Percentiles rank a stretch among this genome's conserved stretches.
phyloP scores from a whole-genome alignment of 1,140 invertebrate genomes.

The Psix sp. region DNA sequence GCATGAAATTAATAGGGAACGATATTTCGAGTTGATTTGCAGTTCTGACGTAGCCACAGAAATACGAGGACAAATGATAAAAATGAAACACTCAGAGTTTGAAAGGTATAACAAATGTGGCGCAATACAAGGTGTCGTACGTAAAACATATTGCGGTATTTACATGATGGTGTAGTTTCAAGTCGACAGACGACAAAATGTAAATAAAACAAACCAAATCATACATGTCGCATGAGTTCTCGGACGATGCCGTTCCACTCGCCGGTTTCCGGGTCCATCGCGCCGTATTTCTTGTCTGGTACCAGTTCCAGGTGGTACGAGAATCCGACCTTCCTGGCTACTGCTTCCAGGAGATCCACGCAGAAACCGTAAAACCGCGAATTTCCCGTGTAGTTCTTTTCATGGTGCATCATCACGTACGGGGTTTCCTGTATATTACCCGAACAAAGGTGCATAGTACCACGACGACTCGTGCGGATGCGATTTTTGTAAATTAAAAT shows the following conservation, averaged over 20 bases:
- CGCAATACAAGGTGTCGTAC: conserved; percentile 18
- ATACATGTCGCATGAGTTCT: conserved; percentile 86
- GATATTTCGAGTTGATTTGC: not conserved
- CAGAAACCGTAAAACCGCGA: conserved; percentile 87
- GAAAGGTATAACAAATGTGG: conserved; percentile 17
- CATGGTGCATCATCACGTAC: conserved; percentile 84
- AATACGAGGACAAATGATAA: conserved; percentile 7
- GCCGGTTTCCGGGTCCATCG: conserved; percentile 81
- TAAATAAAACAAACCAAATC: conserved; percentile 73
- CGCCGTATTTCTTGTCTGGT: conserved; percentile 87
- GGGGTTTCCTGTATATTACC: conserved; percentile 80
- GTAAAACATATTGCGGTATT: conserved; percentile 36
- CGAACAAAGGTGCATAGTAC: conserved; percentile 26
- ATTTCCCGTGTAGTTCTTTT: conserved; percentile 82
- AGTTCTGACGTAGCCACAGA: too few relatives aligned
- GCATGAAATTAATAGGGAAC: too few relatives aligned
- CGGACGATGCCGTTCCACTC: conserved; percentile 91
- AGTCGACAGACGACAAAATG: conserved; percentile 48
- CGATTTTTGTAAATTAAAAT: too few relatives aligned
- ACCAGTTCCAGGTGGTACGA: conserved; percentile 86
- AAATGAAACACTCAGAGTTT: conserved; percentile 5
- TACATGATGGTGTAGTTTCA: conserved; percentile 35
- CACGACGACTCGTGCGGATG: conserved; percentile 33
- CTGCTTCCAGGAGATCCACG: conserved; percentile 83
- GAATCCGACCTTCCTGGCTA: conserved; percentile 83